These are phyloP conservation scores for Metridium senile DNA, from an alignment of 92 coral and sea anemone genomes.

Conservation along the genomic window DNA sequence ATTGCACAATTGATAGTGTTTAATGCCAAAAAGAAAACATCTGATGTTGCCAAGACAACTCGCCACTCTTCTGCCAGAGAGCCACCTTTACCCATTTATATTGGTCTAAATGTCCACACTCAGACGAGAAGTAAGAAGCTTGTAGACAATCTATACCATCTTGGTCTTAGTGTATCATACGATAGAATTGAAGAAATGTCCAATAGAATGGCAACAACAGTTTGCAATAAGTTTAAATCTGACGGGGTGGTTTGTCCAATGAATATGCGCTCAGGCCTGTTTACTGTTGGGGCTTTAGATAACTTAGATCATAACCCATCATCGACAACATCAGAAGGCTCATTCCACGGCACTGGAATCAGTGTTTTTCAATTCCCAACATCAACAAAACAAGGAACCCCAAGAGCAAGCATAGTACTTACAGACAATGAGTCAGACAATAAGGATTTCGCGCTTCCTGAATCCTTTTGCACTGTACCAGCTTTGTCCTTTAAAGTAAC, in stretches of 20 bases:
- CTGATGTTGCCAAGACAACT: slow-evolving; percentile 5
- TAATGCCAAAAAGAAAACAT: slow-evolving; percentile 9
- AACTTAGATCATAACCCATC: slow-evolving; percentile 49
- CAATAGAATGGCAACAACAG: slow-evolving; percentile 41
- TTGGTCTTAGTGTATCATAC: slow-evolving; percentile 45
- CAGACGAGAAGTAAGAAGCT: slow-evolving; percentile 27
- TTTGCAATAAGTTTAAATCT: slow-evolving; percentile 42
- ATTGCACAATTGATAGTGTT: slow-evolving; percentile 34
- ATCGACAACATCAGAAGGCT: slow-evolving; percentile 35
- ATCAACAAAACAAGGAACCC: slow-evolving; percentile 6
- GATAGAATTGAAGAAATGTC: slow-evolving; percentile 31
- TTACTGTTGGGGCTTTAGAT: slow-evolving; percentile 56
- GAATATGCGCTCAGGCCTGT: slow-evolving; percentile 44
- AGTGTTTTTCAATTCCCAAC: slow-evolving; percentile 34
- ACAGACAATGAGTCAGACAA: too few relatives aligned
- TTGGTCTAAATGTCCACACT: slow-evolving; percentile 19
- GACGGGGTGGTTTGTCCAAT: slow-evolving; percentile 55
- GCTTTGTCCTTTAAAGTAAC: slow-evolving; percentile 31
- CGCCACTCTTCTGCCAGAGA: slow-evolving; percentile 33
- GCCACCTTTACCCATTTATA: slow-evolving; percentile 12
- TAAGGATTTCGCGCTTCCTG: slow-evolving; percentile 32
- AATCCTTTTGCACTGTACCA: slow-evolving; percentile 42
- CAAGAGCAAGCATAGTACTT: slow-evolving; percentile 17
- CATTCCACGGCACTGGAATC: slow-evolving; percentile 38
- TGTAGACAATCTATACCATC: slow-evolving; percentile 18